Evolutionary conservation across 2,797 vertebrate genomes (phyloP).

Genomic region (Spea hammondii): DNA sequence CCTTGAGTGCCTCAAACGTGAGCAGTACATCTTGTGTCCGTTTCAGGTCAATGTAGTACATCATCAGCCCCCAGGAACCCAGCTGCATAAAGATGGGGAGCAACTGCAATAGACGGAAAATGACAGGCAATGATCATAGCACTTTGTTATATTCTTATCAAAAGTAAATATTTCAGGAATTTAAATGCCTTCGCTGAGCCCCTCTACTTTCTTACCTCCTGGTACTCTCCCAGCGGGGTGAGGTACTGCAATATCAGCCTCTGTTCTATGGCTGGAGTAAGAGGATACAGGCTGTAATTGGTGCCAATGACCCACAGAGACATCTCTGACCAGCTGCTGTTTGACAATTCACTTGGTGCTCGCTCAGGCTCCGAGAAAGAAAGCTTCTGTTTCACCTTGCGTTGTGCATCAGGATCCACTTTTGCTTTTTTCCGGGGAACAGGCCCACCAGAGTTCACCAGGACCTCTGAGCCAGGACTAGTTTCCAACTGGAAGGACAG

Average conservation of each 20-base stretch:
- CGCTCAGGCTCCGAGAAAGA: conserved; percentile 90
- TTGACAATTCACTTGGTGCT: conserved; percentile 89
- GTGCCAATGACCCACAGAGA: conserved; percentile 98
- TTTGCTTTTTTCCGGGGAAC: conserved; percentile 60
- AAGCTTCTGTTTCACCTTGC: conserved; percentile 87
- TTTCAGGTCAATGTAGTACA: conserved; percentile 97
- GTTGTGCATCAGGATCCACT: conserved; percentile 80
- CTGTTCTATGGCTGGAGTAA: conserved; percentile 94
- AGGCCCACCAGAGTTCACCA: conserved; percentile 70
- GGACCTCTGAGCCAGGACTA: conserved; percentile 76
- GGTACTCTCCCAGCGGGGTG: conserved; percentile 95
- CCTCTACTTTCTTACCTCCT: conserved; percentile 78
- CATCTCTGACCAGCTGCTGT: conserved; percentile 99
- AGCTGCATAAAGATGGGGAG: conserved; percentile 98
- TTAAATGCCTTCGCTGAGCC: too few relatives aligned
- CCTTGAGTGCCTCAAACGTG: conserved; percentile 97
- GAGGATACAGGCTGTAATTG: conserved; percentile 92
- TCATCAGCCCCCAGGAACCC: conserved; percentile 92
- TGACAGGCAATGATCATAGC: background rate
- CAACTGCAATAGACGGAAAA: conserved; percentile 68
- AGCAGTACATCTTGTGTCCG: conserved; percentile 95
- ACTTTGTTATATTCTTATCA: background rate
- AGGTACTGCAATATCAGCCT: conserved; percentile 95
- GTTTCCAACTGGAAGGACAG: conserved; percentile 79
- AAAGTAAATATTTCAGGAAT: too few relatives aligned